These are phyloP conservation scores for Lacerta bilineata DNA, from an alignment of 2,797 vertebrate species.

Conservation along the genomic window DNA sequence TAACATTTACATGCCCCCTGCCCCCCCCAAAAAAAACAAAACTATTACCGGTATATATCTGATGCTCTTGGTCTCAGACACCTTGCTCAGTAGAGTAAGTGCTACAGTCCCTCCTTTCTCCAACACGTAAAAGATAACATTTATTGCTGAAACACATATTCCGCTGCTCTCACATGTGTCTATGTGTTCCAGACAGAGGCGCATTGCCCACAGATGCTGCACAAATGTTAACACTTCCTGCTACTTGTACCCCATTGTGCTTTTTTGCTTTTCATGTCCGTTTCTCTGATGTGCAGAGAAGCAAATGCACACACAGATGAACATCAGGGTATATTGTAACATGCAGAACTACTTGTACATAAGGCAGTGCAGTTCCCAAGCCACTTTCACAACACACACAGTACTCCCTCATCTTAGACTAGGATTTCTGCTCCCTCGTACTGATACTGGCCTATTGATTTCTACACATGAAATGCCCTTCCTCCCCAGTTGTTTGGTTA, in stretches of 20 bases:
- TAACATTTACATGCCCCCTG: neutral
- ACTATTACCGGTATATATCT: too few species aligned
- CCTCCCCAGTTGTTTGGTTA: neutral
- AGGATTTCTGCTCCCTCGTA: neutral
- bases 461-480: neutral
- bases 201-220: neutral
- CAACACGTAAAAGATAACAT: neutral
- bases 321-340: neutral
- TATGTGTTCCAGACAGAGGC: neutral
- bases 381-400: neutral
- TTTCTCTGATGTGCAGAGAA: neutral
- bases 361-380: neutral
- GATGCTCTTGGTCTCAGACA: neutral
- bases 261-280: neutral
- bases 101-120: neutral
- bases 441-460: neutral
- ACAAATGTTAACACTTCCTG: neutral
- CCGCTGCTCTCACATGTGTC: neutral
- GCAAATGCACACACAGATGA: neutral
- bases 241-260: neutral
- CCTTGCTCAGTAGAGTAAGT: neutral
- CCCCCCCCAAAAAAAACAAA: too few species aligned
- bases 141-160: neutral
- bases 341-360: neutral
- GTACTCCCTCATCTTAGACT: neutral